Evolutionary conservation across 2,113 vertebrate genomes (phyloP).

Genomic region (Caloenas nicobarica): DNA sequence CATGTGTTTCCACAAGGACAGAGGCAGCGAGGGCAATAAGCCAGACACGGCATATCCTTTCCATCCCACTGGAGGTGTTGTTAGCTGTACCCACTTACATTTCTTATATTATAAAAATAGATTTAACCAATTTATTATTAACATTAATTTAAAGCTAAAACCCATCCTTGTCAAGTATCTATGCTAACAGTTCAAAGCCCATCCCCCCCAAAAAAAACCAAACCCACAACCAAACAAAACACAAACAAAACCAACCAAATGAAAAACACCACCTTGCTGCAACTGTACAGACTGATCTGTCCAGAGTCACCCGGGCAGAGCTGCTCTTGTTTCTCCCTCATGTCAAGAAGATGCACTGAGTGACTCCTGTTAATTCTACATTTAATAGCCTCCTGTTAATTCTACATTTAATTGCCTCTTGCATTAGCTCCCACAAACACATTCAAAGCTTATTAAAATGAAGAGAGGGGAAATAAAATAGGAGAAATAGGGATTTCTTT

Average conservation of each 20-base stretch:
- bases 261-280: not conserved
- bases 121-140: not conserved
- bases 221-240: no score
- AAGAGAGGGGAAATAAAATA: not conserved
- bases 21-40: not conserved
- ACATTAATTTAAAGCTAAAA: not conserved
- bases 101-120: not conserved
- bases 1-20: not conserved
- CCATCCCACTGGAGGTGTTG: fast-evolving
- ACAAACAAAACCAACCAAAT: fast-evolving
- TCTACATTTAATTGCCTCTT: not conserved
- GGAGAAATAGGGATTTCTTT: not conserved
- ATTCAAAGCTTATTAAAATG: not conserved
- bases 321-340: not conserved
- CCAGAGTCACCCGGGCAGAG: not conserved
- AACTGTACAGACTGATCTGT: not conserved
- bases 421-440: not conserved
- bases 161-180: not conserved
- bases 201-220: not conserved
- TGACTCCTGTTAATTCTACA: not conserved
- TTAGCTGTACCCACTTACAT: not conserved
- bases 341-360: not conserved
- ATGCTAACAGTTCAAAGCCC: not conserved
- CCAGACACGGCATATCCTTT: not conserved
- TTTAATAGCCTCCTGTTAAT: not conserved